These are phyloP conservation scores for Hirtodrosophila trivittata DNA, from an alignment of 2,888 invertebrate species.

Conservation along the genomic window DNA sequence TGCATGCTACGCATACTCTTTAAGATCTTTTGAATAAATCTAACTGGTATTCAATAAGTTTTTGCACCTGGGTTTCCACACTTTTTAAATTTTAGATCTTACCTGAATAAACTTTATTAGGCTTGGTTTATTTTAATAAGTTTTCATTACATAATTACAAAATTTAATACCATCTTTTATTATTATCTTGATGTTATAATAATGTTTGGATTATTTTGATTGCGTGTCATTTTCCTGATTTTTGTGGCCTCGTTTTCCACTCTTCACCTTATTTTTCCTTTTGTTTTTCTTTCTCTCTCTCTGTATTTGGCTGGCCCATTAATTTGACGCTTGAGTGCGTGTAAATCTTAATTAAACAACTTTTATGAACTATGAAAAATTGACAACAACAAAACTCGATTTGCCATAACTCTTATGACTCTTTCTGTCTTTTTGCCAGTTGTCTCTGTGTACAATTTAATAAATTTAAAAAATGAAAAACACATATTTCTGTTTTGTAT, in stretches of 20 bases:
- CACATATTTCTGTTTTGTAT: conserved; percentile 3
- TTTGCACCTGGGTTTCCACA: too few species aligned
- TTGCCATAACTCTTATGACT: conserved; percentile 36
- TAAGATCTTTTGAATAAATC: too few species aligned
- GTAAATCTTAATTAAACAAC: conserved; percentile 57
- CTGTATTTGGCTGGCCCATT: conserved; percentile 29
- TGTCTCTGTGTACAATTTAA: conserved; percentile 30
- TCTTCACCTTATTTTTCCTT: not conserved
- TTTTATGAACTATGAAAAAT: conserved; percentile 50
- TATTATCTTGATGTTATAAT: not conserved
- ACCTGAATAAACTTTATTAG: too few species aligned
- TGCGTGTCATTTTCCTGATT: conserved; percentile 36
- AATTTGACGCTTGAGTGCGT: conserved; percentile 60
- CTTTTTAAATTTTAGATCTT: too few species aligned
- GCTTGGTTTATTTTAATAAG: too few species aligned
- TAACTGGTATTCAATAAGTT: too few species aligned
- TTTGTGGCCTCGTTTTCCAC: conserved; percentile 24
- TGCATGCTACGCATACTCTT: too few species aligned
- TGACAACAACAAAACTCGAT: conserved; percentile 22
- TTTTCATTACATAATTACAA: too few species aligned
- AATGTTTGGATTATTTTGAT: conserved; percentile 26
- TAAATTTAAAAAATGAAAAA: too few species aligned
- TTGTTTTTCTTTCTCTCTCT: conserved; percentile 1
- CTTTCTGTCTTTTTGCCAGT: conserved; percentile 11
- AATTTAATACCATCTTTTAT: too few species aligned